Evolutionary conservation across 2,797 vertebrate species (phyloP).

Genomic region (Huso huso): DNA sequence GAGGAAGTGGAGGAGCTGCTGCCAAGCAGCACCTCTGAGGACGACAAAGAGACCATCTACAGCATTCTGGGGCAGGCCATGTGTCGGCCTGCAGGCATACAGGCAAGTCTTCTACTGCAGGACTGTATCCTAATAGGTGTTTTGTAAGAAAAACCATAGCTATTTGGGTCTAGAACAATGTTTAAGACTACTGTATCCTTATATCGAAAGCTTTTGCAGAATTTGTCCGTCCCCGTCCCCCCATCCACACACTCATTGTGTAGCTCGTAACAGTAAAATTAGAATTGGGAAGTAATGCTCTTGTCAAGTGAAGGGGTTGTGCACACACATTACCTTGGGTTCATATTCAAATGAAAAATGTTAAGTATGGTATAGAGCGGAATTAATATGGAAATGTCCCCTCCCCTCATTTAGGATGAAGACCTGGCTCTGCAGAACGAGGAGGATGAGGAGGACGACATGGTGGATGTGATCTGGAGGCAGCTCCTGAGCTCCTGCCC

Average conservation of each 20-base stretch:
- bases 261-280: neutral
- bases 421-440: constrained; percentile 93
- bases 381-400: too few species aligned
- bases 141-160: too few species aligned
- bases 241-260: neutral
- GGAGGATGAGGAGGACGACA: constrained; percentile 86
- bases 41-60: constrained; percentile 87
- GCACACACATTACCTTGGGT: too few species aligned
- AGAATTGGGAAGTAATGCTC: too few species aligned
- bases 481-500: constrained; percentile 83
- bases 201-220: too few species aligned
- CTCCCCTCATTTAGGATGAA: constrained; percentile 68
- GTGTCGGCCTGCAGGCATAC: constrained; percentile 92
- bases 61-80: constrained; percentile 95
- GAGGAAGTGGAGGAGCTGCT: constrained; percentile 84
- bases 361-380: too few species aligned
- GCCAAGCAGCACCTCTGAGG: constrained; percentile 73
- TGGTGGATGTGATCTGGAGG: constrained; percentile 93
- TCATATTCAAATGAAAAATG: too few species aligned
- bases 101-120: constrained; percentile 55
- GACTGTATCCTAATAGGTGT: neutral
- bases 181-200: too few species aligned
- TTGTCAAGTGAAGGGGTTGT: too few species aligned
- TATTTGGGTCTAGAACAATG: too few species aligned
- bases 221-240: neutral